Conservation (phyloP, 2,113 vertebrate species). For the Sinocyclocheilus anshuiensis region DNA sequence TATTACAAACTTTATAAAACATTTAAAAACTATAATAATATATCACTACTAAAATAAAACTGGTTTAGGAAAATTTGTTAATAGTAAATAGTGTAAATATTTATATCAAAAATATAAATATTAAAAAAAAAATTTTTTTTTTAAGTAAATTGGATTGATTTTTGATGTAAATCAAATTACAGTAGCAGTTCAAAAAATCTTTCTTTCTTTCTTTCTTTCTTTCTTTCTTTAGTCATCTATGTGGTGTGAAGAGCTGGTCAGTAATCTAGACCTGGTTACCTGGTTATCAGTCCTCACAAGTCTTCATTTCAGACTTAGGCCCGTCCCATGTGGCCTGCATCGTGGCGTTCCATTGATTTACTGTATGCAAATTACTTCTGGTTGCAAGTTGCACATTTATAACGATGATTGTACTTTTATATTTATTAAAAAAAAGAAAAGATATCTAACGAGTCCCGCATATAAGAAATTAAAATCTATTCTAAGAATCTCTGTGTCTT, state of each 20-base stretch:
- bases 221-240: too few relatives aligned
- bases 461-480: constrained; percentile 58
- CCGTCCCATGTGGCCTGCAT: constrained; percentile 72
- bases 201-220: too few relatives aligned
- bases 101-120: too few relatives aligned
- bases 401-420: constrained; percentile 82
- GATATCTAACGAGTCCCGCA: constrained; percentile 55
- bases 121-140: too few relatives aligned
- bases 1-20: too few relatives aligned
- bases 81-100: background rate
- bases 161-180: background rate
- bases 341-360: constrained; percentile 69
- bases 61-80: background rate
- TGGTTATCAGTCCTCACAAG: background rate
- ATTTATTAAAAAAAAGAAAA: constrained; percentile 73
- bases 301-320: constrained; percentile 40
- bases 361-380: constrained; percentile 74
- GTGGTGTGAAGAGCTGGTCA: background rate
- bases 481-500: constrained; percentile 33
- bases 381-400: constrained; percentile 83
- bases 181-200: background rate
- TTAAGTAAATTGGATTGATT: background rate
- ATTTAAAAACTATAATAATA: too few relatives aligned
- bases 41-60: too few relatives aligned
- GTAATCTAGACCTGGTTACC: constrained; percentile 38